Percentiles rank a stretch among this genome's conserved stretches.
Evolutionary conservation across 2,797 vertebrate genomes (phyloP).

Genomic region (Pitangus sulphuratus): DNA sequence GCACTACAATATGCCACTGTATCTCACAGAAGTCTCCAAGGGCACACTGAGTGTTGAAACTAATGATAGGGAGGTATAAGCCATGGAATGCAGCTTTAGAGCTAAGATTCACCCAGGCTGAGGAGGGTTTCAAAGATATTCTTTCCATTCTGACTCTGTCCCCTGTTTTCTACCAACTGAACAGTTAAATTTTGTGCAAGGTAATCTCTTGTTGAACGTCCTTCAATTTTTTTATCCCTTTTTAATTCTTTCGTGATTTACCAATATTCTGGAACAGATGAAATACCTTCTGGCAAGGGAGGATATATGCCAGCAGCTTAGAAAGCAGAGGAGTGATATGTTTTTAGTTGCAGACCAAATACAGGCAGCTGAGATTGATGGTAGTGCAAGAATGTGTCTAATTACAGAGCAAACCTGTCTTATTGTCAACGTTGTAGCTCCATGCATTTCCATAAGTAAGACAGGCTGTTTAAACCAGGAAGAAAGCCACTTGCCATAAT

Average conservation of each 20-base stretch:
- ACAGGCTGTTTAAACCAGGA: constrained; percentile 11
- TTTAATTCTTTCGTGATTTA: not conserved
- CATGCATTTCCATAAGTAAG: not conserved
- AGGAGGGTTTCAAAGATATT: not conserved
- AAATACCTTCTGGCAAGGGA: not conserved
- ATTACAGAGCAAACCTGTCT: not conserved
- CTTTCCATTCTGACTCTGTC: not conserved
- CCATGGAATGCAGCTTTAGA: not conserved
- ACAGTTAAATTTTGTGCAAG: not conserved
- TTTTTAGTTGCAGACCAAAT: not conserved
- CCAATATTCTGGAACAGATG: not conserved
- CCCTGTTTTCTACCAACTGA: not conserved
- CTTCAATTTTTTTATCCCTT: not conserved
- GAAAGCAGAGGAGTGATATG: not conserved
- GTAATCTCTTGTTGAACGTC: not conserved
- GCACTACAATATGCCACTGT: not conserved
- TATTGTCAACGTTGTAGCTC: not conserved
- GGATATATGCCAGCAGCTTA: not conserved
- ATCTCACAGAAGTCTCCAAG: constrained; percentile 27
- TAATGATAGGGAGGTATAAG: not conserved
- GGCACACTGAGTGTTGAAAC: not conserved
- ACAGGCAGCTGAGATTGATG: not conserved
- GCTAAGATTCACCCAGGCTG: not conserved
- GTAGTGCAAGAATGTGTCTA: not conserved
- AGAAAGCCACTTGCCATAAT: not conserved